phyloP scores from a whole-genome alignment of 2,888 invertebrate species.

The Leptinotarsa haldemani region DNA sequence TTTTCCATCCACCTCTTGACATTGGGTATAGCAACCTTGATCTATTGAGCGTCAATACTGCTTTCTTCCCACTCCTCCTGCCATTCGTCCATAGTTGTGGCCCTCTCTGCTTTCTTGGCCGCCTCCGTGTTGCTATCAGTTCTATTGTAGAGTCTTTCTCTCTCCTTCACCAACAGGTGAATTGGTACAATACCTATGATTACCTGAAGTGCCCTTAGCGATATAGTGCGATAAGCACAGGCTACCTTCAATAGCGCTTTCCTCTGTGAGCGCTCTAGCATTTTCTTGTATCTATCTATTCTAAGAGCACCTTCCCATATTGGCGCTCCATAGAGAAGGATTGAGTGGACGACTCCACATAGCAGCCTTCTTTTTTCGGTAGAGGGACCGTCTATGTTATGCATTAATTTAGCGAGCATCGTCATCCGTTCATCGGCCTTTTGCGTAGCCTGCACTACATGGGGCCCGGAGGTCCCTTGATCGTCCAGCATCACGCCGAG shows the following conservation, averaged over 20 bases:
- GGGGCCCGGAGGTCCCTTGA: neutral
- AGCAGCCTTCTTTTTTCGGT: no score
- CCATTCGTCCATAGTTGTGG: neutral
- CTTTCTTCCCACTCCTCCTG: neutral
- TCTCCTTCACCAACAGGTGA: neutral
- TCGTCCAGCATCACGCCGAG: conserved; percentile 28
- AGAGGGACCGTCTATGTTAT: neutral
- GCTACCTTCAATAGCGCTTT: conserved; percentile 3
- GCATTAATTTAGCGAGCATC: conserved; percentile 17
- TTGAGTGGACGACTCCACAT: no score
- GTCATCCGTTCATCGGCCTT: conserved; percentile 15
- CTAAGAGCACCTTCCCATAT: no score
- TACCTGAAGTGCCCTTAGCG: neutral
- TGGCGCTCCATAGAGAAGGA: no score
- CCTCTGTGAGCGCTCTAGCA: conserved; percentile 3
- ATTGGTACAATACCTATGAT: conserved; percentile 7
- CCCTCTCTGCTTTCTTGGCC: neutral
- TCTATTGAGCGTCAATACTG: neutral
- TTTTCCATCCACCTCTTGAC: neutral
- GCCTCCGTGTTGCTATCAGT: neutral
- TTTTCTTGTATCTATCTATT: neutral
- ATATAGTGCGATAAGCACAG: conserved; percentile 4
- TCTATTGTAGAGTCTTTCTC: neutral
- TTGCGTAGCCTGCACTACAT: neutral
- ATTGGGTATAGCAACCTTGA: neutral